Evolutionary conservation across 2,888 invertebrate genomes (phyloP).

Genomic region (Drosophila silvestris): DNA sequence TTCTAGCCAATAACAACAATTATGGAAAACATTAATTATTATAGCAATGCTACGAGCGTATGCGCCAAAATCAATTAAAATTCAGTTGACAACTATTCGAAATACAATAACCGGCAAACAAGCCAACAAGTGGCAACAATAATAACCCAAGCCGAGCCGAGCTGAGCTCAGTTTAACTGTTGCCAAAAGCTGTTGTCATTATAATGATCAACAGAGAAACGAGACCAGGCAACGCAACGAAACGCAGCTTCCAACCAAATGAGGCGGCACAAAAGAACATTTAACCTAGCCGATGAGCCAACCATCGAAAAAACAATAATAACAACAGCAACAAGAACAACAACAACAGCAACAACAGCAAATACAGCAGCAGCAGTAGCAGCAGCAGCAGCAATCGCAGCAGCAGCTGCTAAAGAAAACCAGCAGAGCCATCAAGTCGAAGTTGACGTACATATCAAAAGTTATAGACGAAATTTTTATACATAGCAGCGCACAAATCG

Average conservation of each 20-base stretch:
- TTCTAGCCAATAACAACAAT: slow-evolving; percentile 39
- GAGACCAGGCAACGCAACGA: slow-evolving; percentile 53
- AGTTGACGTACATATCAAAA: slow-evolving; percentile 24
- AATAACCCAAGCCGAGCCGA: not conserved
- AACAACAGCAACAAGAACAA: not conserved
- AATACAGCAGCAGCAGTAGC: not conserved
- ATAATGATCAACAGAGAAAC: slow-evolving; percentile 52
- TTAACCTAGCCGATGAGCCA: slow-evolving; percentile 48
- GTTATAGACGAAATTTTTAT: slow-evolving; percentile 77
- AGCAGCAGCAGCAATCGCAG: slow-evolving; percentile 1
- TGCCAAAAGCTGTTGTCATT: slow-evolving; percentile 49
- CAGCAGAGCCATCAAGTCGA: not conserved
- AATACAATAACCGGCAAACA: slow-evolving; percentile 48
- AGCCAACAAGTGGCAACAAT: slow-evolving; percentile 30
- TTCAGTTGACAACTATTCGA: slow-evolving; percentile 50
- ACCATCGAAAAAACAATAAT: slow-evolving; percentile 8
- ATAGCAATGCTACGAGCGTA: slow-evolving; percentile 54
- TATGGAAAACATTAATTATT: slow-evolving; percentile 62
- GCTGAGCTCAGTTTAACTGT: slow-evolving; percentile 11
- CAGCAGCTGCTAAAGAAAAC: slow-evolving; percentile 6
- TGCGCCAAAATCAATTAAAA: slow-evolving; percentile 44
- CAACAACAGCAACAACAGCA: slow-evolving; percentile 5
- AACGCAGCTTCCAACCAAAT: slow-evolving; percentile 53
- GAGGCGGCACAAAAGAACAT: slow-evolving; percentile 67
- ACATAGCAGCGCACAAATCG: slow-evolving; percentile 83